Conservation (phyloP, 1,140 invertebrate species). For the Scaptodrosophila lebanonensis region DNA sequence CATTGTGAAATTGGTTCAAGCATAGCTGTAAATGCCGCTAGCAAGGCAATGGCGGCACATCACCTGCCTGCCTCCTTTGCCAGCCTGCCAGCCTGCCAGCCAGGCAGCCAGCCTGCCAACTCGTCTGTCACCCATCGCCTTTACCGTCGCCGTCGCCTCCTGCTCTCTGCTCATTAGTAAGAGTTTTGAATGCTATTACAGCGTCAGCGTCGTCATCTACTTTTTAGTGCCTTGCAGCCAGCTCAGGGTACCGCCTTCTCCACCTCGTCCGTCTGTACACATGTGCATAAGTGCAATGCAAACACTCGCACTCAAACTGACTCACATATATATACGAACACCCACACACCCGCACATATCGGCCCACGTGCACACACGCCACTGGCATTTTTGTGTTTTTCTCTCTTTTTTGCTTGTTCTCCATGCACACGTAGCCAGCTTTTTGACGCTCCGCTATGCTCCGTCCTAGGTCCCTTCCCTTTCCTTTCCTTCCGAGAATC, state of each 20-base stretch:
- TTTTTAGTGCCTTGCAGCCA: not conserved
- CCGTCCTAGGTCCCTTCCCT: not conserved
- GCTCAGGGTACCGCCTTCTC: not conserved
- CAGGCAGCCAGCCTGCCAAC: not conserved
- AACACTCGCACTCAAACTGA: slow-evolving; percentile 40
- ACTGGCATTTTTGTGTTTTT: slow-evolving; percentile 52
- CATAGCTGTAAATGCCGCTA: slow-evolving; percentile 50
- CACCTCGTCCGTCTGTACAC: slow-evolving; percentile 46
- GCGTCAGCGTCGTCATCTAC: slow-evolving; percentile 32
- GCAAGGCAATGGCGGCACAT: slow-evolving; percentile 42
- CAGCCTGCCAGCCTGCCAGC: slow-evolving; percentile 1
- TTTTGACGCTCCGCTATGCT: slow-evolving; percentile 45
- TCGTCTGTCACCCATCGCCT: slow-evolving; percentile 8
- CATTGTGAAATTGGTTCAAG: slow-evolving; percentile 73
- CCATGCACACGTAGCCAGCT: slow-evolving; percentile 11
- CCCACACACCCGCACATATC: slow-evolving; percentile 17
- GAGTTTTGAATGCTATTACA: slow-evolving; percentile 75
- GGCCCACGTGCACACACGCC: slow-evolving; percentile 17
- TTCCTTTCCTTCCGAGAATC: not conserved
- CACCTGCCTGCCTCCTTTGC: slow-evolving; percentile 46
- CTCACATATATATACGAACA: slow-evolving; percentile 17
- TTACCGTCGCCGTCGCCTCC: not conserved
- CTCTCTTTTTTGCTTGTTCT: slow-evolving; percentile 46
- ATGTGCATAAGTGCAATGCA: slow-evolving; percentile 67
- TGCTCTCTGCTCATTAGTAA: slow-evolving; percentile 61